Conservation (phyloP, 2,888 invertebrate species). For the Drosophila quinaria region DNA sequence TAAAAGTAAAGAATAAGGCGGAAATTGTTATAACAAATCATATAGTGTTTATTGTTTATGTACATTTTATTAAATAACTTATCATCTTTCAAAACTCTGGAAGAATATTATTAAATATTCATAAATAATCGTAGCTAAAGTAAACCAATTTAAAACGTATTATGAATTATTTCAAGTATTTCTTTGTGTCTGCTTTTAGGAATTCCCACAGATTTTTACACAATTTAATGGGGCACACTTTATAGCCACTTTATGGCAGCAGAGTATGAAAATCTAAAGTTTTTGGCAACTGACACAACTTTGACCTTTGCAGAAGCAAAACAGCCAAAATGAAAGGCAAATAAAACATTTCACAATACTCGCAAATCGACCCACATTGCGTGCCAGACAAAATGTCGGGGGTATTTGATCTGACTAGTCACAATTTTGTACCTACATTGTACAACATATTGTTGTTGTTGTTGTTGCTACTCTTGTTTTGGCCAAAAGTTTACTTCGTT, state of each 20-base stretch:
- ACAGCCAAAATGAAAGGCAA: constrained; percentile 7
- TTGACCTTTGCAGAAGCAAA: constrained; percentile 59
- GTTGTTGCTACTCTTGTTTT: constrained; percentile 17
- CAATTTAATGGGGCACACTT: not conserved
- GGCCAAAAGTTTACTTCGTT: constrained; percentile 19
- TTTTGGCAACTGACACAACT: constrained; percentile 46
- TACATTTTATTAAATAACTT: not conserved
- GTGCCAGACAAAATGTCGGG: constrained; percentile 46
- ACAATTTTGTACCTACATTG: constrained; percentile 22
- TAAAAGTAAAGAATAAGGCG: constrained; percentile 28
- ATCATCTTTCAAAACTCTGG: too few species aligned
- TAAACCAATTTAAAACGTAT: too few species aligned
- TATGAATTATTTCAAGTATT: not conserved
- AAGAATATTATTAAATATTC: too few species aligned
- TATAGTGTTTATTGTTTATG: not conserved
- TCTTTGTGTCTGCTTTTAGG: not conserved
- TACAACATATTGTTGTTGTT: not conserved
- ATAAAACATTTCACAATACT: constrained; percentile 43
- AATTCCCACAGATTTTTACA: not conserved
- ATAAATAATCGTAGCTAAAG: too few species aligned
- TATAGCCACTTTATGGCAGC: not conserved
- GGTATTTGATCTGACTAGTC: constrained; percentile 46
- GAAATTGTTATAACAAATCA: not conserved
- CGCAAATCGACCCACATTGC: constrained; percentile 56
- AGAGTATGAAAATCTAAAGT: constrained; percentile 3